Conservation (phyloP, 2,888 invertebrate species). For the Cyrtodaria siliqua region DNA sequence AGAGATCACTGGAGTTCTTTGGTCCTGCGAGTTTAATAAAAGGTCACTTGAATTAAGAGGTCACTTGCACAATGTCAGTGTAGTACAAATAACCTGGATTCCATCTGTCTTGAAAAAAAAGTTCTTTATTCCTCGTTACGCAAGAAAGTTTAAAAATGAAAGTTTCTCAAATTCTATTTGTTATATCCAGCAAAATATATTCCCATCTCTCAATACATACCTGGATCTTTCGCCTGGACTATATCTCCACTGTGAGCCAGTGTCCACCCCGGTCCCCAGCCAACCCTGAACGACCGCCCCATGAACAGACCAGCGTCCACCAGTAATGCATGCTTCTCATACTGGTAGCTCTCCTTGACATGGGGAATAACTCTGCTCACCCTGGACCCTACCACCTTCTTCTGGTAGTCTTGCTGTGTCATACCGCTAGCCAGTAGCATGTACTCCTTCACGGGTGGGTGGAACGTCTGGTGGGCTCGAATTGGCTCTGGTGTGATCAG, state of each 20-base stretch:
- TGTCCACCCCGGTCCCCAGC: conserved; percentile 91
- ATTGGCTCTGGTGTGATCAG: conserved; percentile 72
- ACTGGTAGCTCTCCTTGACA: conserved; percentile 78
- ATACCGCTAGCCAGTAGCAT: conserved; percentile 79
- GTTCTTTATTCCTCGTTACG: no score
- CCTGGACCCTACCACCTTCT: conserved; percentile 75
- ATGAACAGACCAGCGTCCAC: conserved; percentile 85
- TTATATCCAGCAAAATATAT: no score
- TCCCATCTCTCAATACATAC: no score
- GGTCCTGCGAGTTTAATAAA: no score
- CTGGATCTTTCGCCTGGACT: conserved; percentile 38
- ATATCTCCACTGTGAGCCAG: conserved; percentile 87
- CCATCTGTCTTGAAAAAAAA: no score
- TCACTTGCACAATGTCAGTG: no score
- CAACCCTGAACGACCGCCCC: conserved; percentile 89
- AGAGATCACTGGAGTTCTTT: no score
- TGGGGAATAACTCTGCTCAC: conserved; percentile 71
- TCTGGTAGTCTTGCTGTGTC: conserved; percentile 70
- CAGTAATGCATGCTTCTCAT: conserved; percentile 77
- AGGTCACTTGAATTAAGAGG: no score
- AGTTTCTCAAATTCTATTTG: no score
- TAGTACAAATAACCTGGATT: no score
- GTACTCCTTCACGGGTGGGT: conserved; percentile 77
- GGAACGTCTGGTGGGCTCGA: conserved; percentile 67
- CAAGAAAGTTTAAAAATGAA: no score